These are phyloP conservation scores for Phaenicophaeus curvirostris DNA, from an alignment of 2,797 vertebrate species.

Conservation along the genomic window DNA sequence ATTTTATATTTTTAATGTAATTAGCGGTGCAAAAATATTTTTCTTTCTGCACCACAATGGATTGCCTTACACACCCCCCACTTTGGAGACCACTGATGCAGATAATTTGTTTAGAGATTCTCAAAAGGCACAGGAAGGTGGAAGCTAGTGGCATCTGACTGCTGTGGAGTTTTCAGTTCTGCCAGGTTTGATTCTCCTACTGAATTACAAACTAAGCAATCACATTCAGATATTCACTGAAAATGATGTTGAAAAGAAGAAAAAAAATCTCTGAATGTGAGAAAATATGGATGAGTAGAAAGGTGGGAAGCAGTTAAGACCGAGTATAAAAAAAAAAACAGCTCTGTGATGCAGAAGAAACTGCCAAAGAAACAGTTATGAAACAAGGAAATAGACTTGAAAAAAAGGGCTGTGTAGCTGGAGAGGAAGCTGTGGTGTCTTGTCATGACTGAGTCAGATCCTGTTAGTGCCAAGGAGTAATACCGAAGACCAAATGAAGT, in stretches of 20 bases:
- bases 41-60: not conserved
- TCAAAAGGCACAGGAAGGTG: not conserved
- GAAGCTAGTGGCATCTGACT: not conserved
- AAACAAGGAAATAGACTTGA: not conserved
- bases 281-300: not conserved
- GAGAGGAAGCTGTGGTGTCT: not conserved
- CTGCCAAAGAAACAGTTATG: not conserved
- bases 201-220: not conserved
- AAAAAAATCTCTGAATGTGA: accelerated
- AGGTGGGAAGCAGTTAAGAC: not conserved
- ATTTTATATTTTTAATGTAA: not conserved
- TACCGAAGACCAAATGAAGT: not conserved
- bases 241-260: not conserved
- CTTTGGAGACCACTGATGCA: not conserved
- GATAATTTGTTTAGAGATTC: not conserved
- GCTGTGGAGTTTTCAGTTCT: not conserved
- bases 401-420: not conserved
- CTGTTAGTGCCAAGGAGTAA: not conserved
- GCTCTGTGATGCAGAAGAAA: not conserved
- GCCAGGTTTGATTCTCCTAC: not conserved
- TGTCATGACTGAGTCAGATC: not conserved
- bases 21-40: not conserved
- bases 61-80: not conserved
- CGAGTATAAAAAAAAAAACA: not conserved
- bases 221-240: not conserved